Percentiles rank a stretch among this genome's conserved stretches.
These are phyloP conservation scores for Deroptyus accipitrinus DNA, from an alignment of 2,113 vertebrate species.

Conservation along the genomic window DNA sequence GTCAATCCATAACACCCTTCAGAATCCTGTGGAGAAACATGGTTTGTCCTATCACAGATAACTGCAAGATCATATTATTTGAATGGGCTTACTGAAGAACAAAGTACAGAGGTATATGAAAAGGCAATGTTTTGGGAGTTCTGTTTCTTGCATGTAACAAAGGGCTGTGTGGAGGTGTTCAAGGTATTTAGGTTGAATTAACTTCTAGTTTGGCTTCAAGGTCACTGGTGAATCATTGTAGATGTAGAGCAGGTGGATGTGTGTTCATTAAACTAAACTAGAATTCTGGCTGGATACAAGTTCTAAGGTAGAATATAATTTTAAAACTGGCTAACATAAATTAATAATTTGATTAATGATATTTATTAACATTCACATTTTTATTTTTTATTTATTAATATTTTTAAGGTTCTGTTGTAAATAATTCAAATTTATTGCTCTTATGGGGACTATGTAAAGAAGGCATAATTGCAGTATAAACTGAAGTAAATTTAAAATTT, in stretches of 20 bases:
- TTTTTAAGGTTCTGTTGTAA: not conserved
- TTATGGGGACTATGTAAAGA: not conserved
- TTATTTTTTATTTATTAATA: not conserved
- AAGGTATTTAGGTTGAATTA: not conserved
- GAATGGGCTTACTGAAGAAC: not conserved
- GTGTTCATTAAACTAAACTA: not conserved
- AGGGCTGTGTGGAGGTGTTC: not conserved
- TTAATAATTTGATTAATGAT: not conserved
- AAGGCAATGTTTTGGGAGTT: not conserved
- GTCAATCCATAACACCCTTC: not conserved
- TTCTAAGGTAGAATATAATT: not conserved
- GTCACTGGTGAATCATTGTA: not conserved
- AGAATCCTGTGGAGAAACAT: not conserved
- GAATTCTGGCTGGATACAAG: not conserved
- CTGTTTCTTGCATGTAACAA: not conserved
- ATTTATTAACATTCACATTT: not conserved
- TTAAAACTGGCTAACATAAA: fast-evolving
- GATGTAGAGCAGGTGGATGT: not conserved
- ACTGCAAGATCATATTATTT: not conserved
- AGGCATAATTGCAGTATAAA: not conserved
- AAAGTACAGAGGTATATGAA: not conserved
- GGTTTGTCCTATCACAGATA: not conserved
- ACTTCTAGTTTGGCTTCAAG: not conserved
- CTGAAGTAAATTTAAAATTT: not conserved
- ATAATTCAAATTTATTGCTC: not conserved